These are phyloP conservation scores for Holothuria glaberrima DNA, from an alignment of 35 echinoderm and acorn worm genomes.

Conservation along the genomic window DNA sequence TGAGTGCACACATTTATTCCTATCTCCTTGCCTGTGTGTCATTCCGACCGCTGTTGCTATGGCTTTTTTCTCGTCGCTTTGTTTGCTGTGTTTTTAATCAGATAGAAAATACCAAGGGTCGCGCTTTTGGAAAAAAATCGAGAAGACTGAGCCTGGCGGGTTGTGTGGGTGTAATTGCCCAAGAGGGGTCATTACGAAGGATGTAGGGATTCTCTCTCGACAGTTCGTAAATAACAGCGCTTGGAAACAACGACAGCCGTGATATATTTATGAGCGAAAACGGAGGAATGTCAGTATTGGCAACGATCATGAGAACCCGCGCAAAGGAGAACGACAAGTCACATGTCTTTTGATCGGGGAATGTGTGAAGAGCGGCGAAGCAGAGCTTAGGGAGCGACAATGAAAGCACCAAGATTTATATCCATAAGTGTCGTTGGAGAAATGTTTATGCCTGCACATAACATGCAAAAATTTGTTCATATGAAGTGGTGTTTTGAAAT, in stretches of 20 bases:
- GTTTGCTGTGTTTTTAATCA: constrained; percentile 53
- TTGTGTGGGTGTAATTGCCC: constrained; percentile 53
- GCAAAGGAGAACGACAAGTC: not conserved
- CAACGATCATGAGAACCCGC: no score
- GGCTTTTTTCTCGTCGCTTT: constrained; percentile 34
- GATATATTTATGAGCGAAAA: constrained; percentile 38
- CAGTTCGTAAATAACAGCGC: constrained; percentile 43
- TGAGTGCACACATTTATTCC: constrained; percentile 13
- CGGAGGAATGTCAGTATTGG: not conserved
- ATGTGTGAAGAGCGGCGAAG: no score
- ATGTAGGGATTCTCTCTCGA: constrained; percentile 17
- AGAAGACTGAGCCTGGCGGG: not conserved
- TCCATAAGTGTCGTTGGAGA: no score
- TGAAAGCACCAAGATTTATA: no score
- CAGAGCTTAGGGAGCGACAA: no score
- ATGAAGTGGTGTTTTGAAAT: no score
- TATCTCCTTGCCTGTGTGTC: constrained; percentile 24
- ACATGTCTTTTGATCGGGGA: no score
- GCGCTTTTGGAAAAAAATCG: constrained; percentile 48
- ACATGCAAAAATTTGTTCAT: no score
- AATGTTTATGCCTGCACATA: no score
- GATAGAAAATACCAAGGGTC: constrained; percentile 46
- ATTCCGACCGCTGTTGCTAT: constrained; percentile 40
- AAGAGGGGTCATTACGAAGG: constrained; percentile 50
- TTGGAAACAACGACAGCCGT: constrained; percentile 1